Percentiles rank a stretch among this genome's conserved stretches.
Conservation (phyloP, 2,113 vertebrate species). For the Dendropsophus ebraccatus region DNA sequence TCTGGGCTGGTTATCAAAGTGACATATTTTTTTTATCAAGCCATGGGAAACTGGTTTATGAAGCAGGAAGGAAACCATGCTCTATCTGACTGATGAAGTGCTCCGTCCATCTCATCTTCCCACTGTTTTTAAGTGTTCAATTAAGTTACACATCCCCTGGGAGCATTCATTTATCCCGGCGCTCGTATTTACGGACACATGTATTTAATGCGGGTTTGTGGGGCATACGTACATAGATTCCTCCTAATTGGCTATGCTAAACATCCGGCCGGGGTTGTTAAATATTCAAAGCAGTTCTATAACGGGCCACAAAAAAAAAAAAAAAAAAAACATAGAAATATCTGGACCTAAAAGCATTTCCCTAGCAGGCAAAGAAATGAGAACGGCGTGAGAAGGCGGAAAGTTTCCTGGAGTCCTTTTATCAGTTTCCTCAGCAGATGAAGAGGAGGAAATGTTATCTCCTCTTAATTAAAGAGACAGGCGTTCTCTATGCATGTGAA, state of each 20-base stretch:
- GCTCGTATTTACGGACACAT: background rate
- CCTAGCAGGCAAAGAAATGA: conserved; percentile 51
- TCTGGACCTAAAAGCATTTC: conserved; percentile 30
- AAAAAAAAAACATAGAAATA: background rate
- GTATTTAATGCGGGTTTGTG: conserved; percentile 49
- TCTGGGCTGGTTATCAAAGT: conserved; percentile 61
- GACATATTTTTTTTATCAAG: conserved; percentile 58
- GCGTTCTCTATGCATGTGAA: too few relatives aligned
- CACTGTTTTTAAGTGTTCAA: conserved; percentile 56
- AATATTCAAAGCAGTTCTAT: conserved; percentile 57
- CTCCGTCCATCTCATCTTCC: conserved; percentile 60
- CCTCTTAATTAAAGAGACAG: background rate
- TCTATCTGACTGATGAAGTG: conserved; percentile 53
- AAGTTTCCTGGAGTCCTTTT: conserved; percentile 1
- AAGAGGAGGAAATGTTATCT: conserved; percentile 34
- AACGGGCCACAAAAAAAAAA: conserved; percentile 43
- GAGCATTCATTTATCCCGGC: conserved; percentile 50
- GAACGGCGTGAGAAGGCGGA: conserved; percentile 16
- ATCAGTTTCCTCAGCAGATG: background rate
- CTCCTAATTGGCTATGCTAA: conserved; percentile 30
- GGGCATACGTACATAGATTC: conserved; percentile 22
- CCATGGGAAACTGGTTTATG: conserved; percentile 64
- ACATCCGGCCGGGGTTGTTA: conserved; percentile 50
- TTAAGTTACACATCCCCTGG: conserved; percentile 46
- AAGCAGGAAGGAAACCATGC: conserved; percentile 63